phyloP scores from a whole-genome alignment of 1,140 invertebrate species.

The Drosophila melanica region DNA sequence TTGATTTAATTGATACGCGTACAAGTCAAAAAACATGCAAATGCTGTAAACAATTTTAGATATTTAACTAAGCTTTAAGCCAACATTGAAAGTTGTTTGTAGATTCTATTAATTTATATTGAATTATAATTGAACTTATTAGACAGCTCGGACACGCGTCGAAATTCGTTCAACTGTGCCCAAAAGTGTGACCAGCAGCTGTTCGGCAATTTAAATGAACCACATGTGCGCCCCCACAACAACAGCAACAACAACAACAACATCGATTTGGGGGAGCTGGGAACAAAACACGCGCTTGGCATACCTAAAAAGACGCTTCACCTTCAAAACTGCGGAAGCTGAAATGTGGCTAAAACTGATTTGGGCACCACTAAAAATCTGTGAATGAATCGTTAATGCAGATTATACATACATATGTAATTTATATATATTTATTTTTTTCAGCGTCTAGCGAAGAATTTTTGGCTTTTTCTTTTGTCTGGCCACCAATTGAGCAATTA shows the following conservation, averaged over 20 bases:
- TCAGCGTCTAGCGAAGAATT: neutral
- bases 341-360: constrained; percentile 28
- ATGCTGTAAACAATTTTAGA: neutral
- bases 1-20: constrained; percentile 30
- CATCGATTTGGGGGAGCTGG: neutral
- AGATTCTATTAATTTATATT: neutral
- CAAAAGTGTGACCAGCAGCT: constrained; percentile 23
- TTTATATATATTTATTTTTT: neutral
- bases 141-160: constrained; percentile 20
- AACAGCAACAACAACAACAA: constrained; percentile 29
- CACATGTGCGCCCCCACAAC: constrained; percentile 16
- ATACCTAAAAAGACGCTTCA: constrained; percentile 48
- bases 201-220: constrained; percentile 30
- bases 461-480: neutral
- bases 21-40: constrained; percentile 7
- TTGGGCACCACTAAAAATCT: constrained; percentile 52
- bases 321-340: constrained; percentile 72
- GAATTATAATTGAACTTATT: neutral
- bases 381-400: constrained; percentile 64
- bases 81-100: neutral
- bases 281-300: constrained; percentile 59
- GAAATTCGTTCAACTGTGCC: constrained; percentile 23
- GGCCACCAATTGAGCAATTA: constrained; percentile 35
- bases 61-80: neutral
- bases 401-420: neutral